A percentile compares a stretch with the other conserved stretches of the same genome.
Conservation (phyloP, 2,888 invertebrate species). For the Zhengitettix transpicula region DNA sequence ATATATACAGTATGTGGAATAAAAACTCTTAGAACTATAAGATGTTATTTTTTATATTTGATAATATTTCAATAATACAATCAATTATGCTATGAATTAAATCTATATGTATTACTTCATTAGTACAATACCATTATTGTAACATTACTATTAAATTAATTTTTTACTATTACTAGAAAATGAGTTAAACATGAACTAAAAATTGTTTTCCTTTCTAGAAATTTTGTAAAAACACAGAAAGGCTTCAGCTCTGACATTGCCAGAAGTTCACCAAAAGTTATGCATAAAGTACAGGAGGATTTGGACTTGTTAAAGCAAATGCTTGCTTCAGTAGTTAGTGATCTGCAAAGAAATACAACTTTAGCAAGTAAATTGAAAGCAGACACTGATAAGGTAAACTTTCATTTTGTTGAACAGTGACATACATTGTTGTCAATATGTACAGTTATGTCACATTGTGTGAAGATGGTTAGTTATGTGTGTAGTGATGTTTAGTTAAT, state of each 20-base stretch:
- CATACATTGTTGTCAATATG: background rate
- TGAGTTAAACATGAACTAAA: background rate
- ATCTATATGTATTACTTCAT: no score
- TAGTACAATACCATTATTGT: no score
- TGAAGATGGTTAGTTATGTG: no score
- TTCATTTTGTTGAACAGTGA: background rate
- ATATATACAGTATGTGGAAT: no score
- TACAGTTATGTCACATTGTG: no score
- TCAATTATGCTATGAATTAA: no score
- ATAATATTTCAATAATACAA: no score
- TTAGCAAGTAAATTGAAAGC: slow-evolving; percentile 46
- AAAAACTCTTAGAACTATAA: no score
- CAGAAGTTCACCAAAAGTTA: slow-evolving; percentile 44
- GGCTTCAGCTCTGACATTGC: slow-evolving; percentile 65
- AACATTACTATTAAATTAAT: no score
- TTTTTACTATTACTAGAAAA: no score
- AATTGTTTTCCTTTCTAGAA: slow-evolving; percentile 22
- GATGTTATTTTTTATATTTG: no score
- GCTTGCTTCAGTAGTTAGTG: slow-evolving; percentile 41
- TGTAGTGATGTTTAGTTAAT: no score
- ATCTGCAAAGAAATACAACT: slow-evolving; percentile 40
- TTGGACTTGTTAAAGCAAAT: slow-evolving; percentile 39
- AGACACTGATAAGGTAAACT: slow-evolving; percentile 48
- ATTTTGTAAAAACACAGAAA: slow-evolving; percentile 74
- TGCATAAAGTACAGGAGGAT: slow-evolving; percentile 44